Evolutionary conservation across 92 coral and sea anemone genomes (phyloP).

Genomic region (Virgularia gustaviana): DNA sequence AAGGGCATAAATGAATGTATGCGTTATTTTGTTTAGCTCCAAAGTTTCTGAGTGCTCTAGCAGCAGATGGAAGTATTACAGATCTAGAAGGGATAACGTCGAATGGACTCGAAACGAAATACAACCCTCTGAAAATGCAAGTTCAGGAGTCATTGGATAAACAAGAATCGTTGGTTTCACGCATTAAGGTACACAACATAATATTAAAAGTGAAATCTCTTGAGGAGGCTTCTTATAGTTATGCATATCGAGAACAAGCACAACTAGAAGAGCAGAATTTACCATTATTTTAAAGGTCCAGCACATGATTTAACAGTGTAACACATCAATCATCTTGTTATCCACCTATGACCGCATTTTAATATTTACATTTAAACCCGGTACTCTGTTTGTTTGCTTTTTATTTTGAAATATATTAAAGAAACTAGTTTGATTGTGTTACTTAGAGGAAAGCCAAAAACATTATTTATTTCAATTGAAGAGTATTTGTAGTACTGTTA

Average conservation of each 20-base stretch:
- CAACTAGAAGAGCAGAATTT: too few species aligned
- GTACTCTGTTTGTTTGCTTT: background rate
- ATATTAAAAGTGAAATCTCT: too few species aligned
- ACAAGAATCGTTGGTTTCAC: conserved; percentile 71
- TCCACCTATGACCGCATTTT: too few species aligned
- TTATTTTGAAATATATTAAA: background rate
- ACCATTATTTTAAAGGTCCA: too few species aligned
- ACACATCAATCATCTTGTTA: too few species aligned
- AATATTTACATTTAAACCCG: background rate
- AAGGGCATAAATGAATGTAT: background rate
- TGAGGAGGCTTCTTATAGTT: too few species aligned
- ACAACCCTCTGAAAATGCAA: conserved; percentile 65
- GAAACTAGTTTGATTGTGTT: too few species aligned
- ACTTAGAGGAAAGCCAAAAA: too few species aligned
- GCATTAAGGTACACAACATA: conserved; percentile 81
- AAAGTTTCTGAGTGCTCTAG: conserved; percentile 89
- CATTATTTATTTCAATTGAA: too few species aligned
- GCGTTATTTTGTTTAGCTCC: conserved; percentile 64
- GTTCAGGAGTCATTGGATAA: conserved; percentile 69
- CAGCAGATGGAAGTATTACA: conserved; percentile 89
- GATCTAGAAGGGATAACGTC: conserved; percentile 79
- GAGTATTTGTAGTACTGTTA: too few species aligned
- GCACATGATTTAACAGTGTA: too few species aligned
- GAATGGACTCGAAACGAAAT: conserved; percentile 65
- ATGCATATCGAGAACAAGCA: too few species aligned